These are phyloP conservation scores for Acridotheres tristis DNA, from an alignment of 2,797 vertebrate species.

Conservation along the genomic window DNA sequence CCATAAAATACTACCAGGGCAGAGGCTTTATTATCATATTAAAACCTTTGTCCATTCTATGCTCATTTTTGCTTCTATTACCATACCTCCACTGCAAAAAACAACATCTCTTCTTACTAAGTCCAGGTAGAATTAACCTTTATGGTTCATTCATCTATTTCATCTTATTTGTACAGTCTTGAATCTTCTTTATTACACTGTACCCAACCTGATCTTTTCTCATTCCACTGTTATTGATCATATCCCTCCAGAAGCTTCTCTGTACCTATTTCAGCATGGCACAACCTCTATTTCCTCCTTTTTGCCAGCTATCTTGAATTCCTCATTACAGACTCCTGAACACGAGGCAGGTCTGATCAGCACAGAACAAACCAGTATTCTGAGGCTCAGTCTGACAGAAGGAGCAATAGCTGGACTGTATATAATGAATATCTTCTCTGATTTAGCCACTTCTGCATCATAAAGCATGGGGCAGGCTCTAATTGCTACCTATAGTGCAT, in stretches of 20 bases:
- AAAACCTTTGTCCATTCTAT: background rate
- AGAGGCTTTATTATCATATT: background rate
- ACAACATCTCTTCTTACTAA: background rate
- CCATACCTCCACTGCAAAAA: background rate
- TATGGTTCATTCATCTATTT: background rate
- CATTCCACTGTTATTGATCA: background rate
- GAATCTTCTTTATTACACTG: background rate
- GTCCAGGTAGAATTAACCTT: background rate
- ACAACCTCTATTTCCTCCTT: background rate
- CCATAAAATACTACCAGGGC: background rate
- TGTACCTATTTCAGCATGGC: background rate
- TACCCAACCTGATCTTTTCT: background rate
- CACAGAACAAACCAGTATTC: background rate
- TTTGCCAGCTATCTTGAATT: background rate
- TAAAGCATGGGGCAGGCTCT: background rate
- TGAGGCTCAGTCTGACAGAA: background rate
- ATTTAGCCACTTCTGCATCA: background rate
- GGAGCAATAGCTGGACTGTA: background rate
- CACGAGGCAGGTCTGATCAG: accelerated
- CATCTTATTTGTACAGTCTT: background rate
- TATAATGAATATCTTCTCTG: background rate
- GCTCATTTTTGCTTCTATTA: background rate
- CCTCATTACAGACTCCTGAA: background rate
- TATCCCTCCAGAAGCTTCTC: background rate
- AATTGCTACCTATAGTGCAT: background rate